A percentile compares a stretch with the other conserved stretches of the same genome.
Evolutionary conservation across 2,113 vertebrate species (phyloP).

Genomic region (Apteryx owenii): DNA sequence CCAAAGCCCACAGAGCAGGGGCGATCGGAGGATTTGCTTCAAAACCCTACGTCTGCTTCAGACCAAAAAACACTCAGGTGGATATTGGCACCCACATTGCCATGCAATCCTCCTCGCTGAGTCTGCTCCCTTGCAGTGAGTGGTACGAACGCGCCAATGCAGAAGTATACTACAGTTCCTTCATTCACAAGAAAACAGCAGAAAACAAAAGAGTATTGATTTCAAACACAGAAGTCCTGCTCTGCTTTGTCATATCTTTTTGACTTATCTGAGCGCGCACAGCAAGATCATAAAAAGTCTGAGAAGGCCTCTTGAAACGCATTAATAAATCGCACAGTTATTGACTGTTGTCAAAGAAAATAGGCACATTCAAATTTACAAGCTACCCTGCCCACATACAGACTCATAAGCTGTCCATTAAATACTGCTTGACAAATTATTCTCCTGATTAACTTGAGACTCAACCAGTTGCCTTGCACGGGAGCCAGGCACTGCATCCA

Average conservation of each 20-base stretch:
- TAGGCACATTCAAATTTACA: slow-evolving; percentile 24
- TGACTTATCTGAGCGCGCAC: neutral
- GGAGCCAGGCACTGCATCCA: neutral
- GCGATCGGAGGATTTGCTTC: neutral
- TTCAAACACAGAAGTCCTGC: neutral
- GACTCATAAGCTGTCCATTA: neutral
- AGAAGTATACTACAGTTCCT: neutral
- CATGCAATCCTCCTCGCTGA: neutral
- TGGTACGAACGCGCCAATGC: neutral
- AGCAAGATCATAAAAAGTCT: neutral
- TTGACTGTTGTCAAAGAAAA: slow-evolving; percentile 17
- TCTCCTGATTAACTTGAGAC: neutral
- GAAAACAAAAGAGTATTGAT: neutral
- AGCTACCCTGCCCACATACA: neutral
- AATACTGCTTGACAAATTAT: neutral
- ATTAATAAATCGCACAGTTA: slow-evolving; percentile 4
- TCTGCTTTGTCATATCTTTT: neutral
- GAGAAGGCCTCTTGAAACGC: neutral
- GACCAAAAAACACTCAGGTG: neutral
- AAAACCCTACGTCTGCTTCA: neutral
- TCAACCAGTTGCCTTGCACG: neutral
- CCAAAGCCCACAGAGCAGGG: neutral
- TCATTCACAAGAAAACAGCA: neutral
- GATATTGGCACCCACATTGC: neutral
- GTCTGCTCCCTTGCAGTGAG: neutral